Evolutionary conservation across 2,113 vertebrate species (phyloP).

Genomic region (Ceuthmochares aereus): DNA sequence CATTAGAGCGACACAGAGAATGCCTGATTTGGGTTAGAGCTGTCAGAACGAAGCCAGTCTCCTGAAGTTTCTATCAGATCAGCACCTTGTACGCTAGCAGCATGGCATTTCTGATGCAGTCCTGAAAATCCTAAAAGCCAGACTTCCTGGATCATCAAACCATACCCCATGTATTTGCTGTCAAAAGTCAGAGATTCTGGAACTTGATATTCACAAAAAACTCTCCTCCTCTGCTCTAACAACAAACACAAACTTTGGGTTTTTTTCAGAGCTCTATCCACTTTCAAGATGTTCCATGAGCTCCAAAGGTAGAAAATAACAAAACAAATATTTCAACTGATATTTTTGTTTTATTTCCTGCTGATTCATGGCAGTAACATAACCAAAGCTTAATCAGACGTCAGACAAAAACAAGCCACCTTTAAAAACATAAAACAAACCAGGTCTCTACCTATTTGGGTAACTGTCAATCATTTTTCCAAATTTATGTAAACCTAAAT

Average conservation of each 20-base stretch:
- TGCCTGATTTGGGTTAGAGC: not conserved
- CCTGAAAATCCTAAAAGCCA: not conserved
- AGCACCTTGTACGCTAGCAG: not conserved
- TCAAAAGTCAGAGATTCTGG: not conserved
- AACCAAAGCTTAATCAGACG: not conserved
- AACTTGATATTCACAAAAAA: not conserved
- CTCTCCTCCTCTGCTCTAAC: not conserved
- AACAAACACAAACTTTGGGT: not conserved
- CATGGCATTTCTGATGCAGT: not conserved
- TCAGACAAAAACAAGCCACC: not conserved
- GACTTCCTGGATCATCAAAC: not conserved
- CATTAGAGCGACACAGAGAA: not conserved
- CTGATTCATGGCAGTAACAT: not conserved
- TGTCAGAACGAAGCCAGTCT: not conserved
- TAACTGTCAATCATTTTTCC: not conserved
- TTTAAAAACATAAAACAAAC: not conserved
- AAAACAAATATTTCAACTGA: not conserved
- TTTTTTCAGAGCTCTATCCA: not conserved
- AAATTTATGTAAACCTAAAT: not conserved
- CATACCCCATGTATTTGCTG: not conserved
- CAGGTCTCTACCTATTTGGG: not conserved
- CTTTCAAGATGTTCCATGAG: not conserved
- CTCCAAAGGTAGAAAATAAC: not conserved
- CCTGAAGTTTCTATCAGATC: not conserved
- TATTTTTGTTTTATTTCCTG: not conserved